Evolutionary conservation across 2,797 vertebrate species (phyloP), one percentile per base, ranked within the genome.

Genomic region (Sebastes oblongus): DNA sequence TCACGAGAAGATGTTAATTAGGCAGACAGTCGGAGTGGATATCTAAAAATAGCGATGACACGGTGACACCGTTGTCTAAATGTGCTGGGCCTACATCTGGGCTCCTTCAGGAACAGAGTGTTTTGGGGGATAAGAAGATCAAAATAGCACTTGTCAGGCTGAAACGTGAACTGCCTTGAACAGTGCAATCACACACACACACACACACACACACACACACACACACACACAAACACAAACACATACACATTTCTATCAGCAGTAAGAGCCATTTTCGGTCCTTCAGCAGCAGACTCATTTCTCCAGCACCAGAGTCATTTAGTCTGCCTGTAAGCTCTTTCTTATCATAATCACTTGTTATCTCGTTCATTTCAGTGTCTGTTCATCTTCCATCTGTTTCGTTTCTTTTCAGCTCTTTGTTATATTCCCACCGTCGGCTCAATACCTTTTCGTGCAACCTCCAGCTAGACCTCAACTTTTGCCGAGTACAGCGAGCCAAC

Each of bases 1-100:
- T 86, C 80, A 88, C 59, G 56, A 60, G 77, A 80, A 77, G 54
- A 88, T 77, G 82, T 77, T 88, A 86, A 92, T 93, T 82, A 86
- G 88, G 25, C 69, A 62, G 78, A 67, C 39, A 24, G 72, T 69
- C 5, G 36, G 75, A 72, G 67, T 78, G 75, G 75, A 68, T 3
- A 13, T 4, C 85, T 87, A 89, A 82, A 89, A 91, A 91, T 89
- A 90, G 81, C 18, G 2, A 5, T 79, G 81, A 79, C 86, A 84
- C 14, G 7, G 64, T 87, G 81, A 85, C 86, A 86, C 78, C 46
- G 16, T 42, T 81, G 76, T 52, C 61, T 66, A 75, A 72, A 75
- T 36, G 75, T 75, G 70, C 70, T 0, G 29, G 70, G 46, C 56
- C 71, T 65, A 83, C 70, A 83, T 81, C 46, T 72, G 72, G 55